Percentiles rank a stretch among this genome's conserved stretches.
These are phyloP conservation scores for Anadara kagoshimensis DNA, from an alignment of 1,140 invertebrate genomes.

Conservation along the genomic window DNA sequence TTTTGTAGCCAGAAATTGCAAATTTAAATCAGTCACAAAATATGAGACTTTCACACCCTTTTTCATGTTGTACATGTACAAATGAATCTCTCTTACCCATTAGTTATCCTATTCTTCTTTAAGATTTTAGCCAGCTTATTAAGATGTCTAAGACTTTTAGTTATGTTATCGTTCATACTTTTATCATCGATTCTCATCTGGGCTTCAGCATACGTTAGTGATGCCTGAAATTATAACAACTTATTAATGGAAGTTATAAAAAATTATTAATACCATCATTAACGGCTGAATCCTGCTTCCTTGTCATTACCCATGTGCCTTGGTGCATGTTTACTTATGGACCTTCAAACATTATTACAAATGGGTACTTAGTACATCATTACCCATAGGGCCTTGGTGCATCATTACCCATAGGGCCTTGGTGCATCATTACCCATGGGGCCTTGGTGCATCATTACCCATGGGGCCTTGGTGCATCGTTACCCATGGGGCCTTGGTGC, in stretches of 20 bases:
- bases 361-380: too few relatives aligned
- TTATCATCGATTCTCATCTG: conserved; percentile 93
- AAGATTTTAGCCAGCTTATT: conserved; percentile 93
- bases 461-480: too few relatives aligned
- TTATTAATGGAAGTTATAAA: background rate
- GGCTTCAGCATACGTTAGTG: conserved; percentile 97
- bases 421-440: too few relatives aligned
- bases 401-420: too few relatives aligned
- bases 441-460: too few relatives aligned
- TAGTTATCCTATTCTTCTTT: conserved; percentile 89
- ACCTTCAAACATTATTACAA: too few relatives aligned
- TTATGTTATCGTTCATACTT: conserved; percentile 82
- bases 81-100: conserved; percentile 79
- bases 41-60: background rate
- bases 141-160: conserved; percentile 85
- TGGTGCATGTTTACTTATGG: too few relatives aligned
- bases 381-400: too few relatives aligned
- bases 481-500: too few relatives aligned
- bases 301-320: too few relatives aligned
- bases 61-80: background rate
- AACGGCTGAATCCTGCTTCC: too few relatives aligned
- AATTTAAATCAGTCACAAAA: background rate
- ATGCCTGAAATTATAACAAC: conserved; percentile 76
- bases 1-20: background rate
- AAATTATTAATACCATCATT: too few relatives aligned